Conservation (phyloP, 2,797 vertebrate species). For the Podarcis siculus region DNA sequence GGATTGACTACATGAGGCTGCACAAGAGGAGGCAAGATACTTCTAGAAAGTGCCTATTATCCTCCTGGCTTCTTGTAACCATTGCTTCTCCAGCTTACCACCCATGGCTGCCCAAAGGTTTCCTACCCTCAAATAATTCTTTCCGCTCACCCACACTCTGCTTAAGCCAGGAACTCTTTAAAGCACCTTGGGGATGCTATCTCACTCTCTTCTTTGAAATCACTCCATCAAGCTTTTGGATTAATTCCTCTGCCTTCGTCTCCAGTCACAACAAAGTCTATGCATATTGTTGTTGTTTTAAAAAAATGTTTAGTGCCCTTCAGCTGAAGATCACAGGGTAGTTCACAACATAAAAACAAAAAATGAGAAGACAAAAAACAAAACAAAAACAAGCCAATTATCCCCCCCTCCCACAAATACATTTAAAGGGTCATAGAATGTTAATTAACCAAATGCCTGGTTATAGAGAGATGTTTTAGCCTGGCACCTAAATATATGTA, state of each 20-base stretch:
- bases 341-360: no score
- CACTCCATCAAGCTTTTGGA: background rate
- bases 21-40: background rate
- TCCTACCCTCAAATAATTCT: background rate
- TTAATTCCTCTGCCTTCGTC: background rate
- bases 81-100: background rate
- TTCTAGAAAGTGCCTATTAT: background rate
- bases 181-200: background rate
- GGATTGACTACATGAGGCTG: accelerated
- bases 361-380: no score
- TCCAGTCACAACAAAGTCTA: background rate
- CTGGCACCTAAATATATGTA: no score
- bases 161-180: background rate
- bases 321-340: no score
- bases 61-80: background rate
- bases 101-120: background rate
- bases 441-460: no score
- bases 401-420: no score
- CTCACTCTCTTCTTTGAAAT: background rate
- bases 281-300: background rate
- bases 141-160: background rate
- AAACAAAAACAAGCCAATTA: no score
- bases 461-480: no score
- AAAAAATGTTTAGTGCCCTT: no score
- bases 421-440: no score